Evolutionary conservation across 2,113 vertebrate species (phyloP), one percentile per base, ranked within the genome.

Genomic region (Marmota flaviventris): DNA sequence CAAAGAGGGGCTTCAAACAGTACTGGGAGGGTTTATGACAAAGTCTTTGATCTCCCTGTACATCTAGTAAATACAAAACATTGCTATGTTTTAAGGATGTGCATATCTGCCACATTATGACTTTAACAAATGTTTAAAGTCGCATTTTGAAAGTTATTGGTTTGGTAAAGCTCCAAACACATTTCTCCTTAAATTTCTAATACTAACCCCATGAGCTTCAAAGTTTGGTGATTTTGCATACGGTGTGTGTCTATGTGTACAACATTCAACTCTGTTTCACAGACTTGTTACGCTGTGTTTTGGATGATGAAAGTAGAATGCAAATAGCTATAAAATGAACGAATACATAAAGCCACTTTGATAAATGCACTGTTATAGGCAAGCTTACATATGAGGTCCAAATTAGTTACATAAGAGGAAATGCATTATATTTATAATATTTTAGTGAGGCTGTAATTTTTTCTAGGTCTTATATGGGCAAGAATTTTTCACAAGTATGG

Each of bases 31-130:
- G 0, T 95, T 97, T 97, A 95, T 94, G 90, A 87, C 58, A 58
- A 83, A 76, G 73, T 12, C 97, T 98, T 97, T 98, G 97, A 97
- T 98, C 96, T 96, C 87, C 4, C 1, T 85, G 61, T 85, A 53
- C 63, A 86, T 94, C 65, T 61, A 94, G 85, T 89, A 95, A 97
- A 91, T 81, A 91, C 56, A 76, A 96, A 97, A 87, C 81, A 89
- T 70, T 76, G 29, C 22, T 61, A 6, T 56, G 65, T 75, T 96
- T 94, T 70, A 88, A 96, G 48, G 91, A 93, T 94, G 94, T 97
- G 89, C 70, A 51, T 93, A 93, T 61, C 87, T 93, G 86, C 73
- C 27, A 88, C 51, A 85, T 88, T 94, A 97, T 79, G 85, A 85
- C 67, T 97, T 96, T 95, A 93, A 90, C 94, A 96, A 98, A 96